A percentile compares a stretch with the other conserved stretches of the same genome.
phyloP scores from a whole-genome alignment of 2,113 vertebrate species.

The Zapornia atra region DNA sequence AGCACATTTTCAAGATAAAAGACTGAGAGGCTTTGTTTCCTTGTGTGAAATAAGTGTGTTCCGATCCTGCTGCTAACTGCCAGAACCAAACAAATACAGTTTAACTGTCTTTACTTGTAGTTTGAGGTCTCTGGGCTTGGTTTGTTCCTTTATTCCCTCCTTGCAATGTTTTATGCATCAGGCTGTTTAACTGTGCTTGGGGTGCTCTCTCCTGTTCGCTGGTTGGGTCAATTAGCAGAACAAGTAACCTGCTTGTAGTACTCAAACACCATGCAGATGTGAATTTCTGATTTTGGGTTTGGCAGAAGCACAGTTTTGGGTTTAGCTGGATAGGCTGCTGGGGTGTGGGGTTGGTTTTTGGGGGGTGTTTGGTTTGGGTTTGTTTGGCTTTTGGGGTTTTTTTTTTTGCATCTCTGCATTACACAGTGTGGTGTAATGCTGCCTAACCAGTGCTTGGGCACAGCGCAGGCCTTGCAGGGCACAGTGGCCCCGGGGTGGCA shows the following conservation, averaged over 20 bases:
- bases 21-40: neutral
- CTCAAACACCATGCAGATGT: neutral
- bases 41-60: neutral
- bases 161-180: neutral
- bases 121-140: neutral
- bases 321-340: neutral
- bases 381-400: neutral
- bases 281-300: neutral
- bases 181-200: neutral
- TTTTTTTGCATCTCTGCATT: neutral
- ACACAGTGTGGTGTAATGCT: fast-evolving
- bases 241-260: neutral
- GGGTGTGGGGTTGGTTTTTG: neutral
- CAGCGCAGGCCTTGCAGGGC: neutral
- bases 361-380: too few relatives aligned
- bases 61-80: neutral
- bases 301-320: neutral
- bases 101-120: neutral
- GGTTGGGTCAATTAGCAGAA: neutral
- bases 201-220: neutral
- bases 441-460: neutral
- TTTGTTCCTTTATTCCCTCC: neutral
- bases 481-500: neutral
- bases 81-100: neutral
- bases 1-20: slow-evolving; percentile 22